Evolutionary conservation across 2,113 vertebrate species (phyloP).

Genomic region (Anoplopoma fimbria): DNA sequence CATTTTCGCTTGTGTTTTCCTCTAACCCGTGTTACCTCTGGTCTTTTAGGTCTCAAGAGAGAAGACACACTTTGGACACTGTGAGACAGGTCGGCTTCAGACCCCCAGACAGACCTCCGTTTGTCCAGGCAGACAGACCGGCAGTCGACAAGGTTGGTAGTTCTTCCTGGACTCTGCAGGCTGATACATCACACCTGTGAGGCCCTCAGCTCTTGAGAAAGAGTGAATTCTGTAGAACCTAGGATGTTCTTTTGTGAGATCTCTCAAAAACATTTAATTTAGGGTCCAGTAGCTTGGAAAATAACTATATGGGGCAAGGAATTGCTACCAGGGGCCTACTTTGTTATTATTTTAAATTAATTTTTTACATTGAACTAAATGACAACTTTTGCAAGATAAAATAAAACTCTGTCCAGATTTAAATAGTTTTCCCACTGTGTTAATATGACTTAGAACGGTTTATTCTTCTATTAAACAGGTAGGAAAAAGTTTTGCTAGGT

Average conservation of each 20-base stretch:
- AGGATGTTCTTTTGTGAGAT: too few relatives aligned
- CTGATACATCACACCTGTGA: neutral
- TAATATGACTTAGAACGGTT: too few relatives aligned
- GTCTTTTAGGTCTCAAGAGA: slow-evolving; percentile 79
- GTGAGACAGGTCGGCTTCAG: slow-evolving; percentile 73
- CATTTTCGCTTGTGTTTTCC: neutral
- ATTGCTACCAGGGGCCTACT: too few relatives aligned
- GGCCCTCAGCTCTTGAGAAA: neutral
- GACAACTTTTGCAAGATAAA: neutral
- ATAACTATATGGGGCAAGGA: too few relatives aligned
- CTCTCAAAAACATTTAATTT: too few relatives aligned
- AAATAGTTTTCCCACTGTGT: too few relatives aligned
- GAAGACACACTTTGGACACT: slow-evolving; percentile 84
- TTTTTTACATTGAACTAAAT: neutral
- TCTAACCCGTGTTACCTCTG: neutral
- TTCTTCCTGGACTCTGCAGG: neutral
- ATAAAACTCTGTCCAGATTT: too few relatives aligned
- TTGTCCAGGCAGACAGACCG: slow-evolving; percentile 61
- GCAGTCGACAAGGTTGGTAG: slow-evolving; percentile 79
- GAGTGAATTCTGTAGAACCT: neutral
- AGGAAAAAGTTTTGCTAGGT: too few relatives aligned
- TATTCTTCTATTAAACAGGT: too few relatives aligned
- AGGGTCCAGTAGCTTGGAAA: neutral
- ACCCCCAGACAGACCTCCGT: slow-evolving; percentile 60
- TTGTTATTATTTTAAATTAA: too few relatives aligned